Evolutionary conservation across 2,888 invertebrate species (phyloP).

Genomic region (Girardia tigrina): DNA sequence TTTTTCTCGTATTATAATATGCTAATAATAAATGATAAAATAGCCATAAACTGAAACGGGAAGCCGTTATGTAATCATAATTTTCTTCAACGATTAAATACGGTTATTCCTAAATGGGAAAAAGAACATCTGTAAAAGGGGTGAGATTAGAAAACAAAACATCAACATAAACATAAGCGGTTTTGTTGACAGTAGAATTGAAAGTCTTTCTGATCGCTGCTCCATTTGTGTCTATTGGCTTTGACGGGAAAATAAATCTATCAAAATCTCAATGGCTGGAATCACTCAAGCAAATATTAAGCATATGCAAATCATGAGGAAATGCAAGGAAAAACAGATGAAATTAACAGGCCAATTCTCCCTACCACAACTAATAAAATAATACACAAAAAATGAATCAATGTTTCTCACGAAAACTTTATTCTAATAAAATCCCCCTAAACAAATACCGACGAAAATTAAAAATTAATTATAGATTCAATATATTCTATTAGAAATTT

Average conservation of each 20-base stretch:
- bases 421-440: no score
- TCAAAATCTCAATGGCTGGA: slow-evolving; percentile 1
- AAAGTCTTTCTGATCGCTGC: slow-evolving; percentile 19
- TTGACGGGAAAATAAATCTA: slow-evolving; percentile 19
- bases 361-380: neutral
- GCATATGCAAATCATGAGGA: slow-evolving; percentile 18
- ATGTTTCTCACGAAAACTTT: no score
- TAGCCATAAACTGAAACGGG: no score
- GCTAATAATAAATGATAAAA: no score
- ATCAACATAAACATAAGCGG: slow-evolving; percentile 23
- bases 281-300: neutral
- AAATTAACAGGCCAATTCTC: slow-evolving; percentile 13
- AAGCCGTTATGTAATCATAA: no score
- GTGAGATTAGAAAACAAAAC: no score
- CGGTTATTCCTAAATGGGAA: slow-evolving; percentile 2
- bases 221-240: neutral
- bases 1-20: no score
- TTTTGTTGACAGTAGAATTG: slow-evolving; percentile 18
- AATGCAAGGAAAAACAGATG: slow-evolving; percentile 13
- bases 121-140: neutral
- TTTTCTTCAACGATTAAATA: no score
- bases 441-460: no score
- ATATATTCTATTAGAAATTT: no score
- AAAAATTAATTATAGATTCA: no score
- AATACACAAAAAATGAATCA: neutral